A percentile compares a stretch with the other conserved stretches of the same genome.
These are phyloP conservation scores for Mallotus villosus DNA, from an alignment of 2,797 vertebrate species.

Conservation along the genomic window DNA sequence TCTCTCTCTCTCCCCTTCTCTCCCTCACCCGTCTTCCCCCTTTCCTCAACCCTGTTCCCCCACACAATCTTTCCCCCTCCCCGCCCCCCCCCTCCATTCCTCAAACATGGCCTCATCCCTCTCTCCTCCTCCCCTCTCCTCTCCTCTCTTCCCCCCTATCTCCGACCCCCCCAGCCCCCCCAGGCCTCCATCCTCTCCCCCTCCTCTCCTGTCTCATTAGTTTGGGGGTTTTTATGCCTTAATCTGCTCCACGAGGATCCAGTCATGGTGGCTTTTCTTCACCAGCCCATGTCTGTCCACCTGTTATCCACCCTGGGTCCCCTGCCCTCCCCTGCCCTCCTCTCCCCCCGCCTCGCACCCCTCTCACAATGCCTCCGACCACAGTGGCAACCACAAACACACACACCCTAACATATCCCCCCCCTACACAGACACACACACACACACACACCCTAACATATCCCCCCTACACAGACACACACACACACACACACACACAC, in stretches of 20 bases:
- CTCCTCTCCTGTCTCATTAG: conserved; percentile 84
- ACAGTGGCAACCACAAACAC: conserved; percentile 30
- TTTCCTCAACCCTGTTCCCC: conserved; percentile 34
- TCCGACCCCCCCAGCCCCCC: conserved; percentile 62
- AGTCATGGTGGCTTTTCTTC: conserved; percentile 84
- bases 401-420: conserved; percentile 39
- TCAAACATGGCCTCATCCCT: not conserved
- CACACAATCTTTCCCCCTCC: not conserved
- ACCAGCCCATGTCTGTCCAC: conserved; percentile 61
- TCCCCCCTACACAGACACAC: conserved; percentile 30
- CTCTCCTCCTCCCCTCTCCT: not conserved
- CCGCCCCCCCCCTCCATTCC: conserved; percentile 4
- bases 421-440: conserved; percentile 38
- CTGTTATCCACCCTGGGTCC: conserved; percentile 73
- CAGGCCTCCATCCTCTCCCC: conserved; percentile 69
- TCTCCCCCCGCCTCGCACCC: conserved; percentile 62
- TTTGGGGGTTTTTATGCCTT: conserved; percentile 86
- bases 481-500: conserved; percentile 20
- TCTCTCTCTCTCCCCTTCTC: conserved; percentile 35
- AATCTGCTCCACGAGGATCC: conserved; percentile 87
- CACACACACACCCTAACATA: conserved; percentile 28
- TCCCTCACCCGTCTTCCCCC: conserved; percentile 51
- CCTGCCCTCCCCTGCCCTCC: conserved; percentile 46
- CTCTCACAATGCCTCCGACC: conserved; percentile 62
- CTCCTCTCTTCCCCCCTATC: conserved; percentile 60